Conservation (phyloP, 2,113 vertebrate species). For the Lichenostomus cassidix region DNA sequence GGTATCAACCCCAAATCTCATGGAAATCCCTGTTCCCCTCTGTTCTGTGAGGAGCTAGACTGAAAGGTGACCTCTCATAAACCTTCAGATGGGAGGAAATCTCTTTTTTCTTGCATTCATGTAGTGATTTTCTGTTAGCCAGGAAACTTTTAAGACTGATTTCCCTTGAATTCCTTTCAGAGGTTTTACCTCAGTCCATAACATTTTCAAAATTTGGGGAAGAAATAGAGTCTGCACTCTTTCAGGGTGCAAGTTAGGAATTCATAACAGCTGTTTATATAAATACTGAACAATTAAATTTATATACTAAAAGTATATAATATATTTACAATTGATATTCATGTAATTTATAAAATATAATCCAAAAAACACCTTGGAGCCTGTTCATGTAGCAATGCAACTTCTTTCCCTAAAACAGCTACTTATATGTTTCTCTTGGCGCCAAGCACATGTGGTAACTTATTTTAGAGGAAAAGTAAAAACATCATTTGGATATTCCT, state of each 20-base stretch:
- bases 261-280: not conserved
- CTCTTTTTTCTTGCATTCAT: not conserved
- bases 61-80: not conserved
- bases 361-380: not conserved
- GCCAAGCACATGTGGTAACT: not conserved
- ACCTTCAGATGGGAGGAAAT: not conserved
- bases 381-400: not conserved
- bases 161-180: not conserved
- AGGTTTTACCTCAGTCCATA: not conserved
- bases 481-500: not conserved
- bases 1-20: not conserved
- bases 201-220: not conserved
- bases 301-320: not conserved
- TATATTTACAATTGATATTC: not conserved
- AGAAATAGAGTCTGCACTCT: not conserved
- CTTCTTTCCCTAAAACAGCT: not conserved
- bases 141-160: not conserved
- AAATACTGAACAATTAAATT: not conserved
- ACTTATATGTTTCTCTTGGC: not conserved
- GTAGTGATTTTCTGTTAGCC: not conserved
- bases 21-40: accelerated
- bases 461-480: not conserved
- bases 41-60: accelerated
- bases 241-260: not conserved
- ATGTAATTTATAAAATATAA: not conserved